Conservation (phyloP, 2,113 vertebrate genomes). For the Cavia aperea region DNA sequence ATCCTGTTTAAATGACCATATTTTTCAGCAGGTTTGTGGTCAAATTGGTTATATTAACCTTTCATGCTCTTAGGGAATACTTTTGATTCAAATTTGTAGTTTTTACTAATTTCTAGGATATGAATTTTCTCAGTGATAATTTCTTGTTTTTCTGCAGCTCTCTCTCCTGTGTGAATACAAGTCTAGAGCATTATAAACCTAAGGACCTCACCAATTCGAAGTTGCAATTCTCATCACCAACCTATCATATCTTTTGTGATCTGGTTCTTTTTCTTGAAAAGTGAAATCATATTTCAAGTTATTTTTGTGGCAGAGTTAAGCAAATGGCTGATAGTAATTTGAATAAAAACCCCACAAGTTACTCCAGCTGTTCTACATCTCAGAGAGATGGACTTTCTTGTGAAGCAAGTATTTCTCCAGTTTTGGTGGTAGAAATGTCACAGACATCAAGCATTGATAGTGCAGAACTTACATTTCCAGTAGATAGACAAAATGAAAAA, state of each 20-base stretch:
- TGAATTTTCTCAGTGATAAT: slow-evolving; percentile 36
- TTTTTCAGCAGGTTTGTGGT: slow-evolving; percentile 20
- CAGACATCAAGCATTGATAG: slow-evolving; percentile 34
- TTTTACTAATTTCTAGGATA: slow-evolving; percentile 32
- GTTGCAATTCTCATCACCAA: slow-evolving; percentile 32
- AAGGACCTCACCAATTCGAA: slow-evolving; percentile 50
- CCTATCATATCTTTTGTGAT: neutral
- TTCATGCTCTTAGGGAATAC: neutral
- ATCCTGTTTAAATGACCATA: neutral
- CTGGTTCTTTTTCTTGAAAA: slow-evolving; percentile 57
- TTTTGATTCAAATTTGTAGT: slow-evolving; percentile 10
- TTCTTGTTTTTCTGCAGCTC: slow-evolving; percentile 58
- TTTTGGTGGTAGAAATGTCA: slow-evolving; percentile 47
- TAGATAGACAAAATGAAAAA: slow-evolving; percentile 50
- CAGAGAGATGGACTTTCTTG: slow-evolving; percentile 6
- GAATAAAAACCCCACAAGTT: slow-evolving; percentile 36
- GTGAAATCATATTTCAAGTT: slow-evolving; percentile 40
- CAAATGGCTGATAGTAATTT: slow-evolving; percentile 60
- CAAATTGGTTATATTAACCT: slow-evolving; percentile 30
- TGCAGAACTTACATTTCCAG: slow-evolving; percentile 3
- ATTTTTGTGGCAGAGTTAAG: slow-evolving; percentile 47
- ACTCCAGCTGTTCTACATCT: neutral
- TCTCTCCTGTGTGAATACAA: slow-evolving; percentile 51
- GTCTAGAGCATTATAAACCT: neutral
- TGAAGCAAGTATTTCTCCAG: neutral